phyloP scores from a whole-genome alignment of 2,797 vertebrate genomes.

The Mus caroli region DNA sequence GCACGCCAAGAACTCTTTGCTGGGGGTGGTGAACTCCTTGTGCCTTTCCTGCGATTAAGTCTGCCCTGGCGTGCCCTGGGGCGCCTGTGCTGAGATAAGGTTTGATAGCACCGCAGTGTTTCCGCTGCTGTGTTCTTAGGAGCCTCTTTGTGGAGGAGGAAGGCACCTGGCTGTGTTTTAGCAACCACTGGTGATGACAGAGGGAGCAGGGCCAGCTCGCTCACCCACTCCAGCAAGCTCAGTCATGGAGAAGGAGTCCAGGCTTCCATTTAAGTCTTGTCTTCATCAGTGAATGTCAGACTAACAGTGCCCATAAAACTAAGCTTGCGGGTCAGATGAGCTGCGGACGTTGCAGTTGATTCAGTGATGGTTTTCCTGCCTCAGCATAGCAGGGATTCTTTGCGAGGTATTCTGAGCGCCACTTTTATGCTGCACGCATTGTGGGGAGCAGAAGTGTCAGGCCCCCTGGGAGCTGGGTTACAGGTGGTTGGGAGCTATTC shows the following conservation, averaged over 20 bases:
- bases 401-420: background rate
- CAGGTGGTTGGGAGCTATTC: background rate
- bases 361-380: conserved; percentile 33
- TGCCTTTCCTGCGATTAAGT: conserved; percentile 45
- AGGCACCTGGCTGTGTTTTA: background rate
- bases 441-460: background rate
- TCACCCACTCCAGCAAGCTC: background rate
- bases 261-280: background rate
- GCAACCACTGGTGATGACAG: background rate
- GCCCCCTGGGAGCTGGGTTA: background rate
- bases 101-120: conserved; percentile 1
- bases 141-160: conserved; percentile 1
- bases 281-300: conserved; percentile 6
- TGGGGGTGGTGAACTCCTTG: background rate
- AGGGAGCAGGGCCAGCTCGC: conserved; percentile 1
- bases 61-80: background rate
- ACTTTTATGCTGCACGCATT: background rate
- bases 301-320: background rate
- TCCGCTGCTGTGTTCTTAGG: background rate
- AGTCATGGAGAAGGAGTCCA: conserved; percentile 23
- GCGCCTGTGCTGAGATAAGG: conserved; percentile 5
- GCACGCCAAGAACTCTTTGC: background rate
- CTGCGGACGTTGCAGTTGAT: conserved; percentile 4
- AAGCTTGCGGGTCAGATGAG: background rate
- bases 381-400: background rate